Evolutionary conservation across 35 echinoderm and acorn worm species (phyloP).

Genomic region (Nesometra sesokonis): DNA sequence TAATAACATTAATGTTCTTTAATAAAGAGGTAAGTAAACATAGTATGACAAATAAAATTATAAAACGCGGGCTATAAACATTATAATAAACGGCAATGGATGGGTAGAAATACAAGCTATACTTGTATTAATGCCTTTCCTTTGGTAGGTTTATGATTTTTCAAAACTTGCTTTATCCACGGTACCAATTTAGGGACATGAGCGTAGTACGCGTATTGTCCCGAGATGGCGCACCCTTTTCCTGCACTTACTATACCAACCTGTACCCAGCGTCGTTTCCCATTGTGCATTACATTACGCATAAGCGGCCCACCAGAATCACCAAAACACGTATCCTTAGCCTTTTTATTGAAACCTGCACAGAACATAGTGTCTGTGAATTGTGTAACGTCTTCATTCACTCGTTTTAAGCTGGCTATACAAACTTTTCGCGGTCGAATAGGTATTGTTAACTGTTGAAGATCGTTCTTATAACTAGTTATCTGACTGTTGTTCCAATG

Average conservation of each 20-base stretch:
- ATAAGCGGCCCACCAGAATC: slow-evolving; percentile 93
- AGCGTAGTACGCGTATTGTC: slow-evolving; percentile 79
- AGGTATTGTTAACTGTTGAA: slow-evolving; percentile 75
- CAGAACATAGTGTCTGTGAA: slow-evolving; percentile 84
- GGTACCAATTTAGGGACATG: slow-evolving; percentile 66
- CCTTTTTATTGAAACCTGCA: slow-evolving; percentile 66
- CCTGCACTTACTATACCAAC: slow-evolving; percentile 89
- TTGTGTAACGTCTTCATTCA: slow-evolving; percentile 55
- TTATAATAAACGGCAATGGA: too few relatives aligned
- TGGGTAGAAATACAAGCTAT: neutral
- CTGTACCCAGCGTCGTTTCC: slow-evolving; percentile 68
- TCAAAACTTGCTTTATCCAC: slow-evolving; percentile 62
- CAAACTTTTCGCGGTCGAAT: slow-evolving; percentile 46
- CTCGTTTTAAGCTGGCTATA: slow-evolving; percentile 36
- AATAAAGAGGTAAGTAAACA: too few relatives aligned
- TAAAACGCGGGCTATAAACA: too few relatives aligned
- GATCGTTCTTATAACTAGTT: slow-evolving; percentile 42
- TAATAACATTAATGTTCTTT: too few relatives aligned
- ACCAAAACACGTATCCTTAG: slow-evolving; percentile 70
- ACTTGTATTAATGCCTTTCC: slow-evolving; percentile 4
- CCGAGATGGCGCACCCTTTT: slow-evolving; percentile 82
- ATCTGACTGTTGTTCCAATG: slow-evolving; percentile 50
- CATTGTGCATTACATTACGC: slow-evolving; percentile 25
- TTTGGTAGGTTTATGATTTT: slow-evolving; percentile 48
- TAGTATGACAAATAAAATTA: too few relatives aligned